Base-by-base conservation (phyloP, 2,113 vertebrate species). In the Limanda limanda region DNA sequence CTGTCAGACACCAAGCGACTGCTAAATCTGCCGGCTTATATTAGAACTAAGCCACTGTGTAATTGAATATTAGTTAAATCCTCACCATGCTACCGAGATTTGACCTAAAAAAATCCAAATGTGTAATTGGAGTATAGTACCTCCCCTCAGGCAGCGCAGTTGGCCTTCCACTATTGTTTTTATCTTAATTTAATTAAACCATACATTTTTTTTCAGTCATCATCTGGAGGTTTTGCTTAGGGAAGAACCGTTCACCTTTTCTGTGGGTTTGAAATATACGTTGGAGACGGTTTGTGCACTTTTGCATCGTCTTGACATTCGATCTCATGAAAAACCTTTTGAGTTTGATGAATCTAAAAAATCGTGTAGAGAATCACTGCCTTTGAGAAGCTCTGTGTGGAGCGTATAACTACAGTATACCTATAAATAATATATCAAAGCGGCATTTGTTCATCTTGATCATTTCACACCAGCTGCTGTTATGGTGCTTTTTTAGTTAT, bases 41-140 rank as follows among this genome's bases (percentile, higher is more conserved):
- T 88, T 78, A 79, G 68, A 79, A 84, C 90, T 90, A 89, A 91
- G 82, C 83, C 71, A 68, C 61, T 82, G 84, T 93, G 89, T 91
- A 91, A 93, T 91, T 89, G 83, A 92, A 93, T 90, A 92, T 90
- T 88, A 87, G 85, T 87, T 82, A 84, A 91, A 90, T 88, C 87
- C 84, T 71, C 12, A 21, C 51, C 27, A 60, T 76, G 68, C 80
- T 78, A 78, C 84, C 76, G 87, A 83, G 88, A 87, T 70, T 77
- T 90, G 87, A 89, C 90, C 90, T 78, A 75, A 60, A 92, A 68
- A 68, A 51, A 45, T 72, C 10, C 64, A 75, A 71, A 80, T 67
- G 48, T 91, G 80, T 74, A 87, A 83, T 88, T 86, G 71, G 66
- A 86, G 73, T 79, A 67, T 42, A 40, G 68, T 67, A 64, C 68